Evolutionary conservation across 2,888 invertebrate genomes (phyloP).

Genomic region (Drosophila robusta): DNA sequence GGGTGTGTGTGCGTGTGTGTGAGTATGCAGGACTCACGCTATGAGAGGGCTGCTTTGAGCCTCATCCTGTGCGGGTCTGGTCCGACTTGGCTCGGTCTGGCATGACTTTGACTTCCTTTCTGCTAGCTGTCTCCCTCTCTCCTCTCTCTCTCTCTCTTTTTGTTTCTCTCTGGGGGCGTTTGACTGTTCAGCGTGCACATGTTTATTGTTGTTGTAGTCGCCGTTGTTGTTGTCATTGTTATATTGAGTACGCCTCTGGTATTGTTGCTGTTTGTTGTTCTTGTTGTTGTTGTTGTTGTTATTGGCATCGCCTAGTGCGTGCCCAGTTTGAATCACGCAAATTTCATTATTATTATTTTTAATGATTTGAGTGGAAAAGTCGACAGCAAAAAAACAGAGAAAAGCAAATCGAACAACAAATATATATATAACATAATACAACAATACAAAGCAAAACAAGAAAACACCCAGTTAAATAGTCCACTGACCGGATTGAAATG

Average conservation of each 20-base stretch:
- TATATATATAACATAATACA: slow-evolving; percentile 9
- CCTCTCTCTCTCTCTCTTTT: background rate
- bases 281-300: slow-evolving; percentile 45
- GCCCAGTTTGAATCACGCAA: slow-evolving; percentile 79
- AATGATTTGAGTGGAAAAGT: slow-evolving; percentile 77
- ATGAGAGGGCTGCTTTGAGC: slow-evolving; percentile 69
- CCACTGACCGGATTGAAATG: slow-evolving; percentile 63
- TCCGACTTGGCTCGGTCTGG: slow-evolving; percentile 29
- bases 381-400: slow-evolving; percentile 27
- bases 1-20: slow-evolving; percentile 25
- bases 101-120: slow-evolving; percentile 76
- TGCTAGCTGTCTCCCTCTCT: slow-evolving; percentile 1
- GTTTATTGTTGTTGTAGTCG: slow-evolving; percentile 41
- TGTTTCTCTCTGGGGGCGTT: slow-evolving; percentile 61
- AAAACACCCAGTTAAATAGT: slow-evolving; percentile 52
- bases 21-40: slow-evolving; percentile 59
- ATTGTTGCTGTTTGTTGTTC: slow-evolving; percentile 52
- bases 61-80: slow-evolving; percentile 31
- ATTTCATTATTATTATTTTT: slow-evolving; percentile 80
- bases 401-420: slow-evolving; percentile 13
- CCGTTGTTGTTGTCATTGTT: slow-evolving; percentile 49
- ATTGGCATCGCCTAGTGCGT: slow-evolving; percentile 79
- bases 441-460: slow-evolving; percentile 36
- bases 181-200: slow-evolving; percentile 62
- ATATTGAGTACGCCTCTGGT: slow-evolving; percentile 66